phyloP scores from a whole-genome alignment of 2,797 vertebrate species.

The Triplophysa yarkandensis region DNA sequence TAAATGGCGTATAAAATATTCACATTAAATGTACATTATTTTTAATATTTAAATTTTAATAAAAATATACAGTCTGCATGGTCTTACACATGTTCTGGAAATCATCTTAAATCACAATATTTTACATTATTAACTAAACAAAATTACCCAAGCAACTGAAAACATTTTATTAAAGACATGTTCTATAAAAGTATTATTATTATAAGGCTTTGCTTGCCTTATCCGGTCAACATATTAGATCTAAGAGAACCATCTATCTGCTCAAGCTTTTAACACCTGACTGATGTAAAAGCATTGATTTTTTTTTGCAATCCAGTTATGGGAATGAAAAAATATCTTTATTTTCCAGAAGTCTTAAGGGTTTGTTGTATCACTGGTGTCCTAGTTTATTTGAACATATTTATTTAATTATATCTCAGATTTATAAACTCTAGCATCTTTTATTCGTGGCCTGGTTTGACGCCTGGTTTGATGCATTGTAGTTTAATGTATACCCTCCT shows the following conservation, averaged over 20 bases:
- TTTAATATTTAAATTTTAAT: no score
- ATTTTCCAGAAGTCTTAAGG: conserved; percentile 3
- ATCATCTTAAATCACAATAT: no score
- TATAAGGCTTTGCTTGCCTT: background rate
- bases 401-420: conserved; percentile 46
- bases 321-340: conserved; percentile 15
- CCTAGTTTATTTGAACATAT: conserved; percentile 50
- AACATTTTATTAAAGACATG: no score
- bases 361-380: conserved; percentile 31
- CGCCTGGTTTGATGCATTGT: conserved; percentile 29
- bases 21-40: no score
- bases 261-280: conserved; percentile 36
- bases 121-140: no score
- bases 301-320: background rate
- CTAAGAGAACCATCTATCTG: background rate
- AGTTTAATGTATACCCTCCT: conserved; percentile 43
- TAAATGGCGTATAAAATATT: no score
- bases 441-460: conserved; percentile 40
- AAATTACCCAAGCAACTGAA: no score
- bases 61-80: no score
- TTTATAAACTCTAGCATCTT: conserved; percentile 36
- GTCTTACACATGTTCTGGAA: no score
- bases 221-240: background rate
- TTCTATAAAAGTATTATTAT: background rate
- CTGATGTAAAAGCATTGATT: conserved; percentile 28